Evolutionary conservation across 1,140 invertebrate species (phyloP).

Genomic region (Caenorhabditis tropicalis): DNA sequence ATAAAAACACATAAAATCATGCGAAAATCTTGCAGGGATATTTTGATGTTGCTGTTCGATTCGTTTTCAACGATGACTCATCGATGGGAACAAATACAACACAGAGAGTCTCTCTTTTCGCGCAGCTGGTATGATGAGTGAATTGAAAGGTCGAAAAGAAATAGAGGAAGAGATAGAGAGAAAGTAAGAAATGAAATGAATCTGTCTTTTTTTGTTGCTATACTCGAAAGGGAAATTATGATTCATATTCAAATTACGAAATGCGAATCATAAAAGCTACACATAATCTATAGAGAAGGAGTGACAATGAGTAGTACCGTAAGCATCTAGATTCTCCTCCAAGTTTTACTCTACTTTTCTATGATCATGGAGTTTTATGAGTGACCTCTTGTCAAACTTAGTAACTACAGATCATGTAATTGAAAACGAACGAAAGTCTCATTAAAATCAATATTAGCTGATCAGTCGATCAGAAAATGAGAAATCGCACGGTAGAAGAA

Average conservation of each 20-base stretch:
- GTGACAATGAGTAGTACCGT: too few relatives aligned
- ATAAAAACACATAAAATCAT: not conserved
- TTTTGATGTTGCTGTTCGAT: not conserved
- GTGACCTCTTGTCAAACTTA: too few relatives aligned
- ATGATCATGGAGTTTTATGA: too few relatives aligned
- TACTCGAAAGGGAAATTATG: not conserved
- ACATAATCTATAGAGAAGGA: too few relatives aligned
- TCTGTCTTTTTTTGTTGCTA: not conserved
- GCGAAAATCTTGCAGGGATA: not conserved
- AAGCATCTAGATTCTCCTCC: too few relatives aligned
- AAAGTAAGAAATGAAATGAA: not conserved
- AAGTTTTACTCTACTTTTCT: too few relatives aligned
- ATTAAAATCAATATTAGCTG: not conserved
- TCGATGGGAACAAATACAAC: not conserved
- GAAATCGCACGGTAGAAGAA: not conserved
- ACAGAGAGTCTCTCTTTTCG: not conserved
- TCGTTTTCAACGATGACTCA: not conserved
- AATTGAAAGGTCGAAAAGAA: not conserved
- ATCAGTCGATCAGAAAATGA: not conserved
- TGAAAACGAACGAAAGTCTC: too few relatives aligned
- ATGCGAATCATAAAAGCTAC: too few relatives aligned
- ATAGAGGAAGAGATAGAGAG: not conserved
- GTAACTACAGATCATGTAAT: too few relatives aligned
- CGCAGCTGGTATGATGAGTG: not conserved
- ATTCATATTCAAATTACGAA: not conserved